These are phyloP conservation scores for Cranoglanis bouderius DNA, from an alignment of 2,113 vertebrate species.

Conservation along the genomic window DNA sequence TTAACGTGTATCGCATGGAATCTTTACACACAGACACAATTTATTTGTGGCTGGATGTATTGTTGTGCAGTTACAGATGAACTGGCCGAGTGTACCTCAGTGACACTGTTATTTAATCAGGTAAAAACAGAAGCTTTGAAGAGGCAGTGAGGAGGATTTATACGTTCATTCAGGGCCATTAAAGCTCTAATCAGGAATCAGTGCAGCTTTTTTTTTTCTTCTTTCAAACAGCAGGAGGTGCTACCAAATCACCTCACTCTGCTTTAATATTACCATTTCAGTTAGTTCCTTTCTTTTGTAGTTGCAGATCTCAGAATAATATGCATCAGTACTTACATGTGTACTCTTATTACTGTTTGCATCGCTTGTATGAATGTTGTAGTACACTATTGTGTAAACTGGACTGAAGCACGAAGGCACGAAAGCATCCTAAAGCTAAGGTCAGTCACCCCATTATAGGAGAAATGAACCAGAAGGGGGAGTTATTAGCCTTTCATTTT, in stretches of 20 bases:
- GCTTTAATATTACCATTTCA: background rate
- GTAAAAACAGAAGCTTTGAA: background rate
- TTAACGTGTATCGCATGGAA: background rate
- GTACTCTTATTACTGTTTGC: background rate
- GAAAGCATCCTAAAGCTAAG: background rate
- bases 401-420: background rate
- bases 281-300: background rate
- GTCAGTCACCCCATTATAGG: conserved; percentile 16
- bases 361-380: background rate
- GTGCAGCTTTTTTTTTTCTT: background rate
- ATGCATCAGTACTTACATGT: background rate
- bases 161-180: background rate
- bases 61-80: background rate
- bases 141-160: background rate
- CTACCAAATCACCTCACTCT: background rate
- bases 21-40: background rate
- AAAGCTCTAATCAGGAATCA: background rate
- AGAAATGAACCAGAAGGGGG: conserved; percentile 5
- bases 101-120: background rate
- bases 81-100: background rate
- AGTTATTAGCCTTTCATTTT: conserved; percentile 42
- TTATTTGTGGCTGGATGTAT: background rate
- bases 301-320: no score
- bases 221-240: background rate
- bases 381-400: background rate